These are phyloP conservation scores for Carlito syrichta DNA, from an alignment of 2,113 vertebrate genomes.

Conservation along the genomic window DNA sequence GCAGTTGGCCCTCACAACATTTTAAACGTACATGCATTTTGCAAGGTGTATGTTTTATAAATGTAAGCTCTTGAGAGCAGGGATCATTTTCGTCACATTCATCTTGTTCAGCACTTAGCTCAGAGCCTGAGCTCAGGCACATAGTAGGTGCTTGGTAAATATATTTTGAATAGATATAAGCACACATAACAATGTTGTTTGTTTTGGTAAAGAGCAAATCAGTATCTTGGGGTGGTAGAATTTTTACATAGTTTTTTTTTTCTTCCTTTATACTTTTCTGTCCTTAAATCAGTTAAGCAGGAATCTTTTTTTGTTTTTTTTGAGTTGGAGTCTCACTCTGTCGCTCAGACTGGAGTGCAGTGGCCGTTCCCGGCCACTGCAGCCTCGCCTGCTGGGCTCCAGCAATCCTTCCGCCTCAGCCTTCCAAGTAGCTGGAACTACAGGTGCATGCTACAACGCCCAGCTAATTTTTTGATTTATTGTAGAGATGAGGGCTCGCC, in stretches of 20 bases:
- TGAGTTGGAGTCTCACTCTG: too few species aligned
- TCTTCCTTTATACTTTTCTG: background rate
- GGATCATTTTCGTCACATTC: background rate
- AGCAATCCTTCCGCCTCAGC: too few species aligned
- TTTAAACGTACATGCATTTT: background rate
- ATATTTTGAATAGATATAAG: too few species aligned
- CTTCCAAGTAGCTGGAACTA: too few species aligned
- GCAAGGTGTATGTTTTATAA: background rate
- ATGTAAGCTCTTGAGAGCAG: background rate
- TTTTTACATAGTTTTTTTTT: background rate
- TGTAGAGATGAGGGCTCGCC: too few species aligned
- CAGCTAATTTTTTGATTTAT: too few species aligned
- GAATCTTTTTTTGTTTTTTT: too few species aligned
- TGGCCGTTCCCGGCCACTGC: too few species aligned
- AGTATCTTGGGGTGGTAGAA: background rate
- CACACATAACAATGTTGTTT: too few species aligned
- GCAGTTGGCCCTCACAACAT: background rate
- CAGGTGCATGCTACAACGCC: too few species aligned
- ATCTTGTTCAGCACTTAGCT: background rate
- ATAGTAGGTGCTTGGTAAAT: background rate
- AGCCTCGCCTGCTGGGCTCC: too few species aligned
- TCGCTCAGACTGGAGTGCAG: too few species aligned
- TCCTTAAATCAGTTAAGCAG: background rate
- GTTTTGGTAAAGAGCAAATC: background rate
- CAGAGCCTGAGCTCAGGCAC: background rate